A percentile compares a stretch with the other conserved stretches of the same genome.
Evolutionary conservation across 2,888 invertebrate species (phyloP).

Genomic region (Athalia rosae): DNA sequence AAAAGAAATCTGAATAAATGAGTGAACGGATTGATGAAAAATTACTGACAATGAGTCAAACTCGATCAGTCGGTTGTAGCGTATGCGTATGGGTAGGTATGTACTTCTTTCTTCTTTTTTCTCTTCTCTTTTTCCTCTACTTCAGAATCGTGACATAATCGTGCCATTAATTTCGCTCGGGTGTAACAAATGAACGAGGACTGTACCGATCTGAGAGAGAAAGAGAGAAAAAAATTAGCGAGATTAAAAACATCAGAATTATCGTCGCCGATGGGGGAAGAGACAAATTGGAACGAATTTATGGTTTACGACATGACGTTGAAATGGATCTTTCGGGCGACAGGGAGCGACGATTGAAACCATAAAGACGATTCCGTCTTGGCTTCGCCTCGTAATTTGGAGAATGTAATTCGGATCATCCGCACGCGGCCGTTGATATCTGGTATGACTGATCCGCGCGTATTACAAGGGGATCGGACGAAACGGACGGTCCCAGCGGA

Average conservation of each 20-base stretch:
- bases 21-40: too few relatives aligned
- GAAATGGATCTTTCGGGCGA: background rate
- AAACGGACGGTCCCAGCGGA: background rate
- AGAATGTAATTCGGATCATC: too few relatives aligned
- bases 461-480: background rate
- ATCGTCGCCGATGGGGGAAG: background rate
- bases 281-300: background rate
- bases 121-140: too few relatives aligned
- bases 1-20: too few relatives aligned
- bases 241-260: background rate
- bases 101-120: too few relatives aligned
- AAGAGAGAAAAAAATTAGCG: background rate
- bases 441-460: background rate
- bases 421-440: background rate
- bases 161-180: too few relatives aligned
- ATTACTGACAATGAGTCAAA: too few relatives aligned
- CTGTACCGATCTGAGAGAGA: background rate
- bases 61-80: too few relatives aligned
- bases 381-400: too few relatives aligned
- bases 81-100: too few relatives aligned
- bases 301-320: background rate
- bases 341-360: slow-evolving; percentile 14
- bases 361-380: background rate
- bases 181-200: too few relatives aligned
- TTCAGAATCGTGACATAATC: too few relatives aligned